Conservation (phyloP, 1,140 invertebrate genomes). For the Aradophagus sp. region DNA sequence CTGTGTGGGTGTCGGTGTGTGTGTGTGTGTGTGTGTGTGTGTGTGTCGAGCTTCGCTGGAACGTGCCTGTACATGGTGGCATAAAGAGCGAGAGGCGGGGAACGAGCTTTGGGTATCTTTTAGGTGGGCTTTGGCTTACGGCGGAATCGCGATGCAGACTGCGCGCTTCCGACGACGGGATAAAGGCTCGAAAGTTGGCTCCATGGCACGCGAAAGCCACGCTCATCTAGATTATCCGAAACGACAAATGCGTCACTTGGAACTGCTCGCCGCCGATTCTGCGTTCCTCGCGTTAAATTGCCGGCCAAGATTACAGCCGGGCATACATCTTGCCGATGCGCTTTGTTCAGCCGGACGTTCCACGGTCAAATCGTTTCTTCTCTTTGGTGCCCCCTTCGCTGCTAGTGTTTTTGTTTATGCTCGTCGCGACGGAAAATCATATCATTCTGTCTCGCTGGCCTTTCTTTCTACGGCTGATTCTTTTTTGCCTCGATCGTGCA, state of each 20-base stretch:
- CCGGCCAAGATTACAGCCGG: slow-evolving; percentile 19
- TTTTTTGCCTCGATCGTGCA: too few species aligned
- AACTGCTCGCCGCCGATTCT: slow-evolving; percentile 22
- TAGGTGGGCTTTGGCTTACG: slow-evolving; percentile 49
- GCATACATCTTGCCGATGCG: slow-evolving; percentile 16
- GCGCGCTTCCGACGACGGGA: slow-evolving; percentile 34
- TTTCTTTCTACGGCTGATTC: too few species aligned
- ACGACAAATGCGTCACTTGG: slow-evolving; percentile 51
- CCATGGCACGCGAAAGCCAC: slow-evolving; percentile 30
- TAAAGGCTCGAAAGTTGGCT: slow-evolving; percentile 45
- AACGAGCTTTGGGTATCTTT: too few species aligned
- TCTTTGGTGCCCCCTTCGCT: too few species aligned
- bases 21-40: slow-evolving; percentile 15
- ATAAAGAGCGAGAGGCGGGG: too few species aligned
- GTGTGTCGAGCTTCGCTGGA: slow-evolving; percentile 8
- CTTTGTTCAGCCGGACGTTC: too few species aligned
- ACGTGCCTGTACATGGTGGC: too few species aligned
- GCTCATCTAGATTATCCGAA: slow-evolving; percentile 52
- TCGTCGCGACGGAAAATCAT: too few species aligned
- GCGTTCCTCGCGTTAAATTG: slow-evolving; percentile 40
- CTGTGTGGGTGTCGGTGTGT: slow-evolving; percentile 42
- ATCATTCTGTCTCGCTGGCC: too few species aligned
- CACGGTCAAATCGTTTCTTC: too few species aligned
- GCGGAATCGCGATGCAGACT: slow-evolving; percentile 31
- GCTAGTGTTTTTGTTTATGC: too few species aligned